Evolutionary conservation across 2,888 invertebrate species (phyloP), one percentile per base, ranked within the genome.

Genomic region (Agrochola lota): DNA sequence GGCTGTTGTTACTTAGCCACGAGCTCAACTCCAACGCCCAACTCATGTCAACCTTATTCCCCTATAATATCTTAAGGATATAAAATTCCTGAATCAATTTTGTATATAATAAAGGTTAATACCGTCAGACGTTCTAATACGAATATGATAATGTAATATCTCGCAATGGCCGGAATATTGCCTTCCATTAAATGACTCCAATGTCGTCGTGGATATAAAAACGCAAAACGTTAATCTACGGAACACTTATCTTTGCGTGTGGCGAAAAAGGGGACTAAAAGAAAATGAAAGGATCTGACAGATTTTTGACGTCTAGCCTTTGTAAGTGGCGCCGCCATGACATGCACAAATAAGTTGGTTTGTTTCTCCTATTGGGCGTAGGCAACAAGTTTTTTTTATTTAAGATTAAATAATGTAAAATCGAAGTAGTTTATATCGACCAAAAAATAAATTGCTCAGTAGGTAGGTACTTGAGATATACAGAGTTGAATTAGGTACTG

Each of bases 61-160:
- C 55, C 0, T n/a, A 30, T 3, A 80, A 60, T 17, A 4, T 74
- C 59, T 57, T 43, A 67, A 35, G n/a, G 59, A 64, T 64, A 82
- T 57, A 49, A 60, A 72, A 55, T 9, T 20, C 26, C 59, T 63
- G 43, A 71, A 77, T 83, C 55, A 78, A 60, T 68, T 49, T 6
- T 46, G 15, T 17, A 9, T 12, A 35, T 71, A 70, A 63, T 71
- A 78, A 67, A 73, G 49, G 52, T 72, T 78, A 52, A 77, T 70
- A 70, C 23, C 43, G 20, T 57, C 26, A 71, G 62, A 49, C 60
- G 52, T 43, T 79, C 43, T 66, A 73, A 66, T 75, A 83, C 67
- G 80, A 77, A 83, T 77, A 86, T 87, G 82, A 68, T 78, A 86
- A 86, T 86, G 81, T 81, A 78, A 85, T 86, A 77, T 70, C 43